Evolutionary conservation across 2,113 vertebrate species (phyloP).

Genomic region (Apaloderma vittatum): DNA sequence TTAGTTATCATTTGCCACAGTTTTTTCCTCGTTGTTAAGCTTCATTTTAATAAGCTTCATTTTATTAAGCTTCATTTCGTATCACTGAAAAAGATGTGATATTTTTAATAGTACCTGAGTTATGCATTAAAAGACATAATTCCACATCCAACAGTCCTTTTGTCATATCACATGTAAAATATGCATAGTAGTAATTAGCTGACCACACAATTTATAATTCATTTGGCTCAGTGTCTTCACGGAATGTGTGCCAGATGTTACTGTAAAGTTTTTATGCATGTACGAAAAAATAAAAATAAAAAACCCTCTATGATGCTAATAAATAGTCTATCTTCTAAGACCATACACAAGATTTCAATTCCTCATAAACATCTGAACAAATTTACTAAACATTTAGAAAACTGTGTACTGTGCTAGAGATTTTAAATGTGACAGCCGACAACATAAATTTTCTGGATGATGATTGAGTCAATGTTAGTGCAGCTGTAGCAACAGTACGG

Average conservation of each 20-base stretch:
- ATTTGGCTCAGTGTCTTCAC: conserved; percentile 38
- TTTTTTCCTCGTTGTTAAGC: background rate
- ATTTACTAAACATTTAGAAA: conserved; percentile 67
- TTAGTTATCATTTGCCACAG: background rate
- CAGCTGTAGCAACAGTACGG: conserved; percentile 69
- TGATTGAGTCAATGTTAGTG: conserved; percentile 58
- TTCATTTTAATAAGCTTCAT: background rate
- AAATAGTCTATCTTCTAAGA: conserved; percentile 51
- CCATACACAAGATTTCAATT: conserved; percentile 49
- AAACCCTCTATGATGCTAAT: conserved; percentile 19
- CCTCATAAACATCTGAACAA: conserved; percentile 61
- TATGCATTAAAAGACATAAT: background rate
- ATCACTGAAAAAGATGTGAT: background rate
- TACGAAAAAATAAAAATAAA: conserved; percentile 27
- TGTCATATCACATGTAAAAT: conserved; percentile 15
- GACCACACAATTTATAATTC: conserved; percentile 43
- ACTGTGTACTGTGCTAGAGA: background rate
- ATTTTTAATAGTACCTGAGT: background rate
- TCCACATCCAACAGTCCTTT: background rate
- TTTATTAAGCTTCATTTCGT: background rate
- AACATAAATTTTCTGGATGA: conserved; percentile 59
- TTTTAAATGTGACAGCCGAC: conserved; percentile 56
- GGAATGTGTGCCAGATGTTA: conserved; percentile 59
- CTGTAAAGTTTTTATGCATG: background rate
- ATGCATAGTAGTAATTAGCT: background rate